These are phyloP conservation scores for Sitobion miscanthi DNA, from an alignment of 1,140 invertebrate genomes.

Conservation along the genomic window DNA sequence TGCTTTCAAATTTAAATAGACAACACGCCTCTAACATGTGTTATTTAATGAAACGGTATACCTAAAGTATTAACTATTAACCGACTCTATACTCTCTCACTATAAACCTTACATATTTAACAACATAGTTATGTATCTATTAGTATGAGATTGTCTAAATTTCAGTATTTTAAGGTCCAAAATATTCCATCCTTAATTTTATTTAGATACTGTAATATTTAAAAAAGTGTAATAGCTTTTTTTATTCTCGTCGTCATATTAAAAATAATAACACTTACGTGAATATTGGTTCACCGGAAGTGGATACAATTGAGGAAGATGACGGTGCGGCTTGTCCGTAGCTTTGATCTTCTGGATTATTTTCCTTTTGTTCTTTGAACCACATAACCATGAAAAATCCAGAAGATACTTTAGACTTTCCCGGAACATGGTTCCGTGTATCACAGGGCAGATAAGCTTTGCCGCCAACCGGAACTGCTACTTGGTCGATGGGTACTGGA, in stretches of 20 bases:
- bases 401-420: background rate
- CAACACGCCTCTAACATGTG: background rate
- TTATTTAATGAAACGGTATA: conserved; percentile 12
- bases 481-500: conserved; percentile 30
- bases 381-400: conserved; percentile 47
- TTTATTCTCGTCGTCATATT: background rate
- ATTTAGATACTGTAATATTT: background rate
- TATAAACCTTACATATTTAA: background rate
- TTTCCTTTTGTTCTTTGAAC: conserved; percentile 26
- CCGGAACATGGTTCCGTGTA: background rate
- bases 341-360: background rate
- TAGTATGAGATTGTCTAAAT: background rate
- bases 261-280: conserved; percentile 6
- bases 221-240: background rate
- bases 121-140: background rate
- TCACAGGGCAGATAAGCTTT: conserved; percentile 36
- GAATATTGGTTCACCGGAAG: conserved; percentile 36
- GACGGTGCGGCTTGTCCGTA: background rate
- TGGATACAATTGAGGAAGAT: background rate
- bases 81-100: background rate
- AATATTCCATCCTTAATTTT: background rate
- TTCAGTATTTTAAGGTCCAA: background rate
- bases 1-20: background rate
- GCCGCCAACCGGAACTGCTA: conserved; percentile 20
- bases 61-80: conserved; percentile 11